A percentile compares a stretch with the other conserved stretches of the same genome.
These are phyloP conservation scores for Alethe castanea DNA, from an alignment of 2,113 vertebrate genomes.

Conservation along the genomic window DNA sequence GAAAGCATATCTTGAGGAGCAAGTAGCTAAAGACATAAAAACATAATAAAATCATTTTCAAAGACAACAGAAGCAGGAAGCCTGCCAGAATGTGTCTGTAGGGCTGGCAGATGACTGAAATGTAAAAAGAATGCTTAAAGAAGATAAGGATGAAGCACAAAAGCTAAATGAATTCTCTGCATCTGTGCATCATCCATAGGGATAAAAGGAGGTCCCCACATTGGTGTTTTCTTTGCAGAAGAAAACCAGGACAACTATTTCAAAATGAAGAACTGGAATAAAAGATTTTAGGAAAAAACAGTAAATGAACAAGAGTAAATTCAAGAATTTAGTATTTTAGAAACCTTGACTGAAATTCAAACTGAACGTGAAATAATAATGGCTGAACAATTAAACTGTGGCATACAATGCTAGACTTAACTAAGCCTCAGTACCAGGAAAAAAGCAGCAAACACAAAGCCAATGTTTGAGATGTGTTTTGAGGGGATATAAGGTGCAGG, in stretches of 20 bases:
- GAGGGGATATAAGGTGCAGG: neutral
- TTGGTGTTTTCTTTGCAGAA: neutral
- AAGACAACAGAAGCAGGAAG: slow-evolving; percentile 51
- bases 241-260: neutral
- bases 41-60: slow-evolving; percentile 40
- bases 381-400: neutral
- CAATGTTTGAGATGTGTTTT: neutral
- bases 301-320: neutral
- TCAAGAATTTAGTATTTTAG: neutral
- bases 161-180: neutral
- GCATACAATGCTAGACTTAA: neutral
- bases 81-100: slow-evolving; percentile 20
- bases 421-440: accelerated
- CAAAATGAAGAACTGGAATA: neutral
- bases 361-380: neutral
- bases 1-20: slow-evolving; percentile 1
- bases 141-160: slow-evolving; percentile 32
- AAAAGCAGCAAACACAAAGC: neutral
- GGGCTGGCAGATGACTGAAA: slow-evolving; percentile 31
- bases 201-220: neutral
- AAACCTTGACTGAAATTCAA: neutral
- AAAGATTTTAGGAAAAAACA: neutral
- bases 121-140: slow-evolving; percentile 37
- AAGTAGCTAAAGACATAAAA: slow-evolving; percentile 33
- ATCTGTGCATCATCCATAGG: neutral